Conservation (phyloP, 1,140 invertebrate genomes). For the Acyrthosiphon pisum region DNA sequence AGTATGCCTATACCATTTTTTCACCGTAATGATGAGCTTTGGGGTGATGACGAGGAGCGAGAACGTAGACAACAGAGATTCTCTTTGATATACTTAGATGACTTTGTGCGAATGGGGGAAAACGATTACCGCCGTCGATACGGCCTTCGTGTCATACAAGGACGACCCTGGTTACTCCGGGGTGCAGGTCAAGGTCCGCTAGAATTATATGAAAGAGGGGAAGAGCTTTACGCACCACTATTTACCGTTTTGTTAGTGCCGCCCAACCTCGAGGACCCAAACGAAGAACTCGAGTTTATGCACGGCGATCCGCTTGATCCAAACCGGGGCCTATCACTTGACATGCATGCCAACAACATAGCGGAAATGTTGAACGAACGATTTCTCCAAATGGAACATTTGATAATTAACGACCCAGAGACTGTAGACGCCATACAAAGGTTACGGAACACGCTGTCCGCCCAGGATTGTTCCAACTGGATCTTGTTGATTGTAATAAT, state of each 20-base stretch:
- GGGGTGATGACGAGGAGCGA: neutral
- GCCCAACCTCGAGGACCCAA: neutral
- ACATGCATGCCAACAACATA: neutral
- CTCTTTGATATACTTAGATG: neutral
- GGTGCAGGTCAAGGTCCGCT: neutral
- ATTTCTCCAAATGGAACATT: neutral
- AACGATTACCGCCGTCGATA: neutral
- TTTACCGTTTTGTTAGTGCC: neutral
- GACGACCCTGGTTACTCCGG: neutral
- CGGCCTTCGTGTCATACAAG: neutral
- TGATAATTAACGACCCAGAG: neutral
- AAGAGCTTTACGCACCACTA: neutral
- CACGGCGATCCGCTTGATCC: neutral
- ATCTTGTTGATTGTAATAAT: neutral
- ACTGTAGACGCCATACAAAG: neutral
- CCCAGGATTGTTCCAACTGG: neutral
- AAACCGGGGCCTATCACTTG: neutral
- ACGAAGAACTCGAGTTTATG: neutral
- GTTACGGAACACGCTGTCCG: neutral
- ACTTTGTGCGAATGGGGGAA: neutral
- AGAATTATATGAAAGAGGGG: neutral
- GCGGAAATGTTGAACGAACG: neutral
- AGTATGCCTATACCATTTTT: neutral
- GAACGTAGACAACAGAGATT: neutral
- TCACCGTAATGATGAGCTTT: neutral